Percentiles rank a stretch among this genome's conserved stretches.
Evolutionary conservation across 2,113 vertebrate genomes (phyloP).

Genomic region (Epinephelus fuscoguttatus): DNA sequence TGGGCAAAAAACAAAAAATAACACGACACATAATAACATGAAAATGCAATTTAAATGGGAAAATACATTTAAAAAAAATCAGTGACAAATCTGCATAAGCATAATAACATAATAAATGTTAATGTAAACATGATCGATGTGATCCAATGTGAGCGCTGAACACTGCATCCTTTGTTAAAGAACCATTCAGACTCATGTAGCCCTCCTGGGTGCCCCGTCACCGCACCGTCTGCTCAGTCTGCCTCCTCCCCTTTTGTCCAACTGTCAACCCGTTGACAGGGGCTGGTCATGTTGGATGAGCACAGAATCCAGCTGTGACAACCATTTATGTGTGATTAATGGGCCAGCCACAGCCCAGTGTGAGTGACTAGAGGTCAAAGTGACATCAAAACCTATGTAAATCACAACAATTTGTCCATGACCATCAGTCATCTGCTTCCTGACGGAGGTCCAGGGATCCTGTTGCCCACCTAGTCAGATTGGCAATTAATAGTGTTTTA

Average conservation of each 20-base stretch:
- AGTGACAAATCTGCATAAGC: background rate
- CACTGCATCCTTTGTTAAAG: conserved; percentile 14
- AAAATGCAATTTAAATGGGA: background rate
- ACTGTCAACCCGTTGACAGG: conserved; percentile 46
- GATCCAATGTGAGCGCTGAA: background rate
- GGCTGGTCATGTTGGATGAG: conserved; percentile 59
- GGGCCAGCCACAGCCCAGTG: conserved; percentile 20
- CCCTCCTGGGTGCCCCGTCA: conserved; percentile 10
- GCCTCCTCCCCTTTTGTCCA: background rate
- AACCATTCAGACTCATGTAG: background rate
- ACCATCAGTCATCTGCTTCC: background rate
- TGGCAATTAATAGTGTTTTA: too few relatives aligned
- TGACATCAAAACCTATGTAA: conserved; percentile 51
- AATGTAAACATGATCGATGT: background rate
- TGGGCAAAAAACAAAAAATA: too few relatives aligned
- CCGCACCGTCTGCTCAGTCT: conserved; percentile 28
- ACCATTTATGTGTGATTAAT: conserved; percentile 72
- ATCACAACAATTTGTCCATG: conserved; percentile 37
- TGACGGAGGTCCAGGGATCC: background rate
- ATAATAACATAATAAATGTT: background rate
- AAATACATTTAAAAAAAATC: background rate
- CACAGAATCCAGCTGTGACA: conserved; percentile 49
- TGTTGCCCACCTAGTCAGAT: background rate
- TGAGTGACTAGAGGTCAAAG: conserved; percentile 33
- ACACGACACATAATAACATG: too few relatives aligned